Evolutionary conservation across 1,140 invertebrate species (phyloP).

Genomic region (Brachystomella parvula): DNA sequence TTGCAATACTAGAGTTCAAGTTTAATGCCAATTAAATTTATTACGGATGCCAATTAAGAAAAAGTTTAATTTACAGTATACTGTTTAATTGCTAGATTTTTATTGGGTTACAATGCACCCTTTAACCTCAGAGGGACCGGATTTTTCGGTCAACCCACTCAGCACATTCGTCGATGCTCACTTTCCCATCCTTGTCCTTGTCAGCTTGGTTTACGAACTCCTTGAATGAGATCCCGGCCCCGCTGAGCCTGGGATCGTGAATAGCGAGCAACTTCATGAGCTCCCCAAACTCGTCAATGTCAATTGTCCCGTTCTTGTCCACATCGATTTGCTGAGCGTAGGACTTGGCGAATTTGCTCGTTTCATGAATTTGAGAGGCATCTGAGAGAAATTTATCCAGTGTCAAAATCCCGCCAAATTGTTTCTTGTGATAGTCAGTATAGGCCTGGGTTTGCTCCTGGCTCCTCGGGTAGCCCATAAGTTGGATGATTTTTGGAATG

Average conservation of each 20-base stretch:
- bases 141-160: background rate
- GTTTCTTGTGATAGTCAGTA: background rate
- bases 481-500: background rate
- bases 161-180: background rate
- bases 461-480: background rate
- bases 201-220: background rate
- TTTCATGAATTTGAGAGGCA: background rate
- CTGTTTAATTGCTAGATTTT: no score
- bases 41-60: no score
- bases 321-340: background rate
- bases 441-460: background rate
- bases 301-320: background rate
- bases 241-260: background rate
- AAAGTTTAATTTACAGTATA: no score
- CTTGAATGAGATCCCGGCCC: background rate
- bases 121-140: no score
- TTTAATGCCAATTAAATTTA: no score
- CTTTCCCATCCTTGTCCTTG: background rate
- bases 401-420: background rate
- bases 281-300: background rate
- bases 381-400: background rate
- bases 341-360: background rate
- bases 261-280: background rate
- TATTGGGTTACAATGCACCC: no score
- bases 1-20: no score